phyloP scores from a whole-genome alignment of 2,113 vertebrate genomes.

The Paralichthys olivaceus region DNA sequence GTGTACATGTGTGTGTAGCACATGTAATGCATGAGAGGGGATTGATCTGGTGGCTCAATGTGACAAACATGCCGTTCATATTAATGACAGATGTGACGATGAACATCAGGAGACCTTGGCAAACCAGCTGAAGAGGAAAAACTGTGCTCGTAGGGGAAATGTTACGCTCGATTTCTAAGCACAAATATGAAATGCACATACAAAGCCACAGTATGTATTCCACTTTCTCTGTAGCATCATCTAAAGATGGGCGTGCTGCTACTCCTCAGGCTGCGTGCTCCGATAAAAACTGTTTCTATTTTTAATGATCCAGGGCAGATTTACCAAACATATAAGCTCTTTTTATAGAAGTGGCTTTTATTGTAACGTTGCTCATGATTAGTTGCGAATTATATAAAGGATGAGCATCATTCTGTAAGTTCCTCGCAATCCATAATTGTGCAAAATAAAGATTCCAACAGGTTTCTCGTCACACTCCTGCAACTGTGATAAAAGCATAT shows the following conservation, averaged over 20 bases:
- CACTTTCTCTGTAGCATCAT: conserved; percentile 12
- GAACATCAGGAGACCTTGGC: conserved; percentile 50
- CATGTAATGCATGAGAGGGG: conserved; percentile 42
- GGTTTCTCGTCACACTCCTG: not conserved
- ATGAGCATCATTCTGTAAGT: not conserved
- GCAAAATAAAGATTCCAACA: not conserved
- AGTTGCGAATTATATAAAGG: not conserved
- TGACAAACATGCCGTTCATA: conserved; percentile 62
- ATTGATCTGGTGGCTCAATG: conserved; percentile 56
- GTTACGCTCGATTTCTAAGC: conserved; percentile 38
- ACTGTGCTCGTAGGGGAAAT: conserved; percentile 31
- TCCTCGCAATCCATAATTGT: not conserved
- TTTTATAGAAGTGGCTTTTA: not conserved
- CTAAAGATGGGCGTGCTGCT: conserved; percentile 16
- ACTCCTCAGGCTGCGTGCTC: not conserved
- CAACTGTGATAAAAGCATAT: not conserved
- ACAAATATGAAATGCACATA: conserved; percentile 30
- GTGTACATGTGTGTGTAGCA: conserved; percentile 18
- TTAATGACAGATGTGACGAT: conserved; percentile 48
- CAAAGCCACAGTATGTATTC: conserved; percentile 1
- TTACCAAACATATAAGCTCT: not conserved
- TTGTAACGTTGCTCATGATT: not conserved
- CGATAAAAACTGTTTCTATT: conserved; percentile 1
- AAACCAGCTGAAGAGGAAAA: conserved; percentile 45
- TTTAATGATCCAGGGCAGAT: conserved; percentile 12